Percentiles rank a stretch among this genome's conserved stretches.
These are phyloP conservation scores for Pempheris klunzingeri DNA, from an alignment of 2,797 vertebrate genomes.

Conservation along the genomic window DNA sequence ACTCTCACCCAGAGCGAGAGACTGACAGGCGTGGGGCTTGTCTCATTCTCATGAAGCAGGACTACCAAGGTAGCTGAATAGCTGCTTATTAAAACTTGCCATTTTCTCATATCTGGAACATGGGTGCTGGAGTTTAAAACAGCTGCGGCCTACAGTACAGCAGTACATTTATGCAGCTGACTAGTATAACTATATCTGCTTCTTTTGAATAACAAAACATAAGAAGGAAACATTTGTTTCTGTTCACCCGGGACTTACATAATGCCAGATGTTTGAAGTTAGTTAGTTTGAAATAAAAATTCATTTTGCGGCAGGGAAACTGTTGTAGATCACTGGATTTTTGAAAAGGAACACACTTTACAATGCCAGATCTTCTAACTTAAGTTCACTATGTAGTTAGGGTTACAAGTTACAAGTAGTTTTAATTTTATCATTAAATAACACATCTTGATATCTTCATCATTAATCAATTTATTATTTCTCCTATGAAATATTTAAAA, in stretches of 20 bases:
- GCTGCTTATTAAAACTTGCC: conserved; percentile 18
- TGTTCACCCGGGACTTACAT: no score
- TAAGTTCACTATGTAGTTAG: neutral
- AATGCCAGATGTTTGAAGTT: no score
- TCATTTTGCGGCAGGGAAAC: neutral
- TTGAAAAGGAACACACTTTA: neutral
- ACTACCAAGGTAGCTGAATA: conserved; percentile 16
- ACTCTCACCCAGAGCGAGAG: conserved; percentile 70
- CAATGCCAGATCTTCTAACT: neutral
- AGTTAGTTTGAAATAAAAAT: no score
- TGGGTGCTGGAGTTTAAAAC: neutral
- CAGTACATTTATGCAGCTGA: neutral
- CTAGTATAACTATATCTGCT: neutral
- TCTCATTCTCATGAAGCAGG: conserved; percentile 18
- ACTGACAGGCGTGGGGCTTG: conserved; percentile 3
- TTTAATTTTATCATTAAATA: neutral
- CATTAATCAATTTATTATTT: neutral
- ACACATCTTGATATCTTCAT: neutral
- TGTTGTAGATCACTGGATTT: neutral
- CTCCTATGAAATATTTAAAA: neutral
- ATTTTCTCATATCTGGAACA: neutral
- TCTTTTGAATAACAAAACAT: neutral
- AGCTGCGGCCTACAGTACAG: neutral
- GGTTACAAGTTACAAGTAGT: neutral
- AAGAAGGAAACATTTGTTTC: neutral